phyloP scores from a whole-genome alignment of 2,888 invertebrate species.

The Alloscopus bannaensis region DNA sequence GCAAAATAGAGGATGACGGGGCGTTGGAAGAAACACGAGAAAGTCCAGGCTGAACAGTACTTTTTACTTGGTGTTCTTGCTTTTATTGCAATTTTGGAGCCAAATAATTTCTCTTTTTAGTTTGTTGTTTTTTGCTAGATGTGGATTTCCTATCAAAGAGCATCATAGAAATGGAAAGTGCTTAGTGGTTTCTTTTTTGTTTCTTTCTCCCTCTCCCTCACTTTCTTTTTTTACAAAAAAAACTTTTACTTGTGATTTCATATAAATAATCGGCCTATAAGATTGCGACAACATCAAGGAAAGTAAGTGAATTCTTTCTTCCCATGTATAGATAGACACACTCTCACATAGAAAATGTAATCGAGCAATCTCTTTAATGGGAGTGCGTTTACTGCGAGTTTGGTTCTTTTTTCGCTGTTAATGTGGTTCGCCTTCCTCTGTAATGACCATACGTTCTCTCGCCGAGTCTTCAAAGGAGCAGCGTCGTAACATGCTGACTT shows the following conservation, averaged over 20 bases:
- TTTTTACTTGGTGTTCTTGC: constrained; percentile 45
- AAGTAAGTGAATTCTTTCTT: not conserved
- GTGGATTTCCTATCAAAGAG: constrained; percentile 32
- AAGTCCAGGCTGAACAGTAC: too few species aligned
- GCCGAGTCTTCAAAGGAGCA: constrained; percentile 3
- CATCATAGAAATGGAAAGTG: constrained; percentile 26
- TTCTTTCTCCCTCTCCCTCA: not conserved
- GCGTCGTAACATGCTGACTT: constrained; percentile 25
- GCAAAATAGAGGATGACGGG: too few species aligned
- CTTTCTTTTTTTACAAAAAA: not conserved
- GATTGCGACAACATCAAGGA: not conserved
- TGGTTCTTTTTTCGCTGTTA: constrained; percentile 19
- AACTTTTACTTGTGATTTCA: constrained; percentile 1
- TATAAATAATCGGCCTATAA: not conserved
- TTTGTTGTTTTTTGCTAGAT: not conserved
- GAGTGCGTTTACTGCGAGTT: constrained; percentile 1
- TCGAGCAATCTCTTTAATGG: constrained; percentile 28
- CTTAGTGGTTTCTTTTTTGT: constrained; percentile 24
- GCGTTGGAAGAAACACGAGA: too few species aligned
- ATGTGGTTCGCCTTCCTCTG: constrained; percentile 34
- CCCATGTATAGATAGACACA: too few species aligned
- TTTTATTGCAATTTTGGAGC: constrained; percentile 40
- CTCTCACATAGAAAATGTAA: not conserved
- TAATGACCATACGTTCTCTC: constrained; percentile 19
- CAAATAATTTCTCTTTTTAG: constrained; percentile 37